Evolutionary conservation across 2,797 vertebrate species (phyloP).

Genomic region (Falco peregrinus): DNA sequence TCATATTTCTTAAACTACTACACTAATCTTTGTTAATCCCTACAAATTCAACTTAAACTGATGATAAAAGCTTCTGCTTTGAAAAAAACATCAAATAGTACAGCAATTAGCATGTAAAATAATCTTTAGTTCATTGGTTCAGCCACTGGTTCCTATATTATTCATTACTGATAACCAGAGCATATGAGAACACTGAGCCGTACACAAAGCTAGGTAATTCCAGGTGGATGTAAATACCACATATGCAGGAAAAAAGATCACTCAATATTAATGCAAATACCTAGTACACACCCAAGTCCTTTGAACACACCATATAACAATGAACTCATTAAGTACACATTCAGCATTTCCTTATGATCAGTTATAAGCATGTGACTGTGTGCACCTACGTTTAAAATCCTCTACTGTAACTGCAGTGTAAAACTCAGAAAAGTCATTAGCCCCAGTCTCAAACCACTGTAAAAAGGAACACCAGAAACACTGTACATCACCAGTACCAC

Average conservation of each 20-base stretch:
- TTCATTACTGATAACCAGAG: not conserved
- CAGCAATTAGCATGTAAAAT: constrained; percentile 34
- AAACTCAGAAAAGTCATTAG: not conserved
- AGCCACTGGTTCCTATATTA: not conserved
- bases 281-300: not conserved
- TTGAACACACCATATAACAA: not conserved
- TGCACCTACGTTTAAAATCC: not conserved
- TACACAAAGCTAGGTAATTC: not conserved
- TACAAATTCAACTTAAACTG: not conserved
- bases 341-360: not conserved
- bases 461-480: not conserved
- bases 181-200: not conserved
- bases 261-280: not conserved
- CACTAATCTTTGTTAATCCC: constrained; percentile 37
- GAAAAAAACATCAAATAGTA: constrained; percentile 32
- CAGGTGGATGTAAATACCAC: not conserved
- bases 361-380: not conserved
- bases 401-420: not conserved
- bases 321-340: not conserved
- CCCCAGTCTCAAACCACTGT: fast-evolving
- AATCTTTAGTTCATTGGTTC: constrained; percentile 13
- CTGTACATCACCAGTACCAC: not conserved
- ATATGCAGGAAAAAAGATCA: fast-evolving
- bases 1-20: not conserved
- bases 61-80: constrained; percentile 23